Base-by-base conservation (phyloP, 2,113 vertebrate species). In the Vimba vimba region DNA sequence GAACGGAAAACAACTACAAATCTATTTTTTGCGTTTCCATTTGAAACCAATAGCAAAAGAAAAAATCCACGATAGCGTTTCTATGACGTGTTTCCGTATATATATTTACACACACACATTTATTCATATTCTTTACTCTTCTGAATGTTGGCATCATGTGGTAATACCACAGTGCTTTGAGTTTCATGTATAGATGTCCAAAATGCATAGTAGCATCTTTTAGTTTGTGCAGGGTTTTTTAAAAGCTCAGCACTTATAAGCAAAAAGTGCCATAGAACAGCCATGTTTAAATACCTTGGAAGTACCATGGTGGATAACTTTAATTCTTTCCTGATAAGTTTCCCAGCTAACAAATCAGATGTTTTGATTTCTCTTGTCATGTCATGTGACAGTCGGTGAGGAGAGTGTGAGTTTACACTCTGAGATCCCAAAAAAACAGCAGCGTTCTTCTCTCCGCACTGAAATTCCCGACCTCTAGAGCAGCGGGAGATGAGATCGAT, bases 401-500 rank as follows among this genome's bases (percentile, higher is more conserved):
- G 23, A 71, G 30, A 57, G 73, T 50, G 47, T 33, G 47, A 74
- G 69, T 77, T 77, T 77, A 39, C 52, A 1, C 21, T 45, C 55
- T 36, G 19, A 79, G 30, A 78, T 74, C 23, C 23, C 69, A 0
- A 15, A 45, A 43, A 74, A 73, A 13, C 30, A 79, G 30, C 52
- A n/a, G 55, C 27, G 9, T 77, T 59, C 4, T 15, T 60, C 33
- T 74, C 69, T 45, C 36, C 19, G 33, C 66, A 9, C 17, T 39
- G 33, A 39, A 73, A 62, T 19, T 66, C 25, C 6, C 19, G 90
- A 91, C 88, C 90, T 86, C 87, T 47, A 81, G 83, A 92, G 90
- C 90, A 33, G 55, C 30, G 55, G 59, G 84, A 83, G 59, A 85
- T 73, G 66, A 66, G 89, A 93, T 94, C 91, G 91, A 93, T 93